These are phyloP conservation scores for Drosophila pallidifrons DNA, from an alignment of 1,140 invertebrate genomes.

Conservation along the genomic window DNA sequence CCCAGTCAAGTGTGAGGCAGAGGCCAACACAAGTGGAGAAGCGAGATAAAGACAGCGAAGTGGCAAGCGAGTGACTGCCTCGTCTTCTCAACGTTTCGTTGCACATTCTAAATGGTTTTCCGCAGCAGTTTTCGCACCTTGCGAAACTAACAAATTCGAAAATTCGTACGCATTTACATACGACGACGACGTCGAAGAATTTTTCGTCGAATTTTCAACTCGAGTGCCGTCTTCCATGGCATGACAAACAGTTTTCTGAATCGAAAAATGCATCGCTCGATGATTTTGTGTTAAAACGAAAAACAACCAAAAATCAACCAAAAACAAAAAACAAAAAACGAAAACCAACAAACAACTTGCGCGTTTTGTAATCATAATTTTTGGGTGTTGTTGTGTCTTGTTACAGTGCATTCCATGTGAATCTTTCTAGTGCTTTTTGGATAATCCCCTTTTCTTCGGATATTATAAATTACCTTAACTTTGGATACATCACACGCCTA, in stretches of 20 bases:
- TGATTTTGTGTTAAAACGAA: constrained; percentile 61
- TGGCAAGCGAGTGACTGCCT: constrained; percentile 14
- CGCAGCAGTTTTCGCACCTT: constrained; percentile 79
- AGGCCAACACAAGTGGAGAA: constrained; percentile 5
- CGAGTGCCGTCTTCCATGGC: constrained; percentile 38
- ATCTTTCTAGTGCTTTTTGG: constrained; percentile 67
- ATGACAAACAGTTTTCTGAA: constrained; percentile 73
- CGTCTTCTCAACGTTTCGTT: constrained; percentile 77
- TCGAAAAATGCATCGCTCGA: constrained; percentile 60
- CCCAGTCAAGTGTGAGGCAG: constrained; percentile 74
- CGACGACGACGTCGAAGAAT: constrained; percentile 29
- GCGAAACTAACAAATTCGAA: constrained; percentile 57
- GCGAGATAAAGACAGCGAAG: neutral
- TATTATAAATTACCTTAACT: constrained; percentile 49
- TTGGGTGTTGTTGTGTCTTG: constrained; percentile 58
- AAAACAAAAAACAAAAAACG: neutral
- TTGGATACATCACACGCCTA: constrained; percentile 33
- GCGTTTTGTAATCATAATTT: constrained; percentile 66
- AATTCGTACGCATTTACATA: constrained; percentile 79
- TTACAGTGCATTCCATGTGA: constrained; percentile 78
- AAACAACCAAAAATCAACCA: constrained; percentile 14
- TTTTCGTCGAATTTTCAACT: constrained; percentile 58
- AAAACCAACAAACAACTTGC: constrained; percentile 50
- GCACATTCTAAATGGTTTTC: constrained; percentile 83
- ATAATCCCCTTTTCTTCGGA: constrained; percentile 64